phyloP scores from a whole-genome alignment of 2,113 vertebrate genomes.

The Oreotrochilus melanogaster region DNA sequence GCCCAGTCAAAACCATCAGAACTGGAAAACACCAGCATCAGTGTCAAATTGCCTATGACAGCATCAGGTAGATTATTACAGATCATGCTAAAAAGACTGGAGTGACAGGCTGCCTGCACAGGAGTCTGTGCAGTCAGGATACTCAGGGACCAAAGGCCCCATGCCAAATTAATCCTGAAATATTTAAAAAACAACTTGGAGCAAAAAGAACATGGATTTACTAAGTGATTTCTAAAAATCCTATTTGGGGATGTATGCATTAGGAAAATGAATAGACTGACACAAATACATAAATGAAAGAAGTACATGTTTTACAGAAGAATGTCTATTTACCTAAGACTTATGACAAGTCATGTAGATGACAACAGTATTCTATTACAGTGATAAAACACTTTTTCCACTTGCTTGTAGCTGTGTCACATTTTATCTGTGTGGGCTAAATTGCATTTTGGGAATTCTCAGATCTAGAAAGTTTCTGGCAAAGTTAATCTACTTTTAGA shows the following conservation, averaged over 20 bases:
- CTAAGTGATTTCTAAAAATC: neutral
- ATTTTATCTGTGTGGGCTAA: neutral
- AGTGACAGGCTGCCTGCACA: neutral
- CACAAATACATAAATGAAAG: neutral
- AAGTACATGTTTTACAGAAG: neutral
- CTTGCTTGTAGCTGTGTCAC: neutral
- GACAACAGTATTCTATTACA: neutral
- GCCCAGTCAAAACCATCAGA: conserved; percentile 75
- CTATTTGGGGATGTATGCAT: neutral
- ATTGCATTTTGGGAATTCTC: neutral
- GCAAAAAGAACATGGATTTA: neutral
- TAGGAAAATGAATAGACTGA: neutral
- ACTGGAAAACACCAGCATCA: conserved; percentile 54
- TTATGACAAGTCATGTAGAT: neutral
- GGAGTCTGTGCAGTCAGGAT: neutral
- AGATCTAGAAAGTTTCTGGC: neutral
- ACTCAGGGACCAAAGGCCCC: neutral
- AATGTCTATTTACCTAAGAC: neutral
- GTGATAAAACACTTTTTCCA: neutral
- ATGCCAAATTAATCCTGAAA: neutral
- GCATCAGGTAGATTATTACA: conserved; percentile 80
- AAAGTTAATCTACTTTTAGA: conserved; percentile 19
- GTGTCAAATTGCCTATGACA: conserved; percentile 86
- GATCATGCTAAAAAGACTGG: neutral
- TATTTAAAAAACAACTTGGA: neutral